A percentile compares a stretch with the other conserved stretches of the same genome.
Evolutionary conservation across 2,113 vertebrate genomes (phyloP).

Genomic region (Heterochromis multidens): DNA sequence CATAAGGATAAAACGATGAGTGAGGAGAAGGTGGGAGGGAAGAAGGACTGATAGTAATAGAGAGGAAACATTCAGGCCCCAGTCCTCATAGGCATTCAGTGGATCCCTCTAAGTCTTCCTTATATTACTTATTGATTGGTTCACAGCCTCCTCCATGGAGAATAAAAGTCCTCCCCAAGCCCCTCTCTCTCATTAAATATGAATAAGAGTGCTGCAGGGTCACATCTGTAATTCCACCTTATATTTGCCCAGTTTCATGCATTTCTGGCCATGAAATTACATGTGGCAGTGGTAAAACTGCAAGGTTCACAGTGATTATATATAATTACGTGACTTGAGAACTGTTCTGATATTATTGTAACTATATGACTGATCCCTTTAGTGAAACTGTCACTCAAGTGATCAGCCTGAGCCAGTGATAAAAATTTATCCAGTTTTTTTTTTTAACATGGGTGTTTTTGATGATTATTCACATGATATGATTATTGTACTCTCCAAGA

Average conservation of each 20-base stretch:
- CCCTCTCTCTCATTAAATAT: constrained; percentile 55
- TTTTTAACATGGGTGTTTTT: neutral
- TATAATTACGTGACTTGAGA: neutral
- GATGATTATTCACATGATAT: neutral
- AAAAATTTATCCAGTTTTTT: neutral
- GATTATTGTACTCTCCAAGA: neutral
- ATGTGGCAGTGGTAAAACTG: neutral
- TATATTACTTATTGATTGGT: constrained; percentile 72
- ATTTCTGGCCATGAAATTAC: constrained; percentile 17
- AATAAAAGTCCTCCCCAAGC: constrained; percentile 40
- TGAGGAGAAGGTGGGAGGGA: neutral
- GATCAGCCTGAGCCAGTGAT: neutral
- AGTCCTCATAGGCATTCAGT: neutral
- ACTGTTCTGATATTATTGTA: neutral
- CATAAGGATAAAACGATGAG: neutral
- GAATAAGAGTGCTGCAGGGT: constrained; percentile 38
- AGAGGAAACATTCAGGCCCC: neutral
- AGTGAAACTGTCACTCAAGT: neutral
- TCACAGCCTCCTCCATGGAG: constrained; percentile 30
- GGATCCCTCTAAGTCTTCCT: constrained; percentile 52
- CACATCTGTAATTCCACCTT: constrained; percentile 43
- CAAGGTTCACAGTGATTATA: neutral
- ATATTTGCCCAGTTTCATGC: constrained; percentile 18
- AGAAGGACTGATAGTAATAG: neutral
- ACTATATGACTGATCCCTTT: neutral